Conservation (phyloP, 2,113 vertebrate genomes). For the Ranitomeya variabilis region DNA sequence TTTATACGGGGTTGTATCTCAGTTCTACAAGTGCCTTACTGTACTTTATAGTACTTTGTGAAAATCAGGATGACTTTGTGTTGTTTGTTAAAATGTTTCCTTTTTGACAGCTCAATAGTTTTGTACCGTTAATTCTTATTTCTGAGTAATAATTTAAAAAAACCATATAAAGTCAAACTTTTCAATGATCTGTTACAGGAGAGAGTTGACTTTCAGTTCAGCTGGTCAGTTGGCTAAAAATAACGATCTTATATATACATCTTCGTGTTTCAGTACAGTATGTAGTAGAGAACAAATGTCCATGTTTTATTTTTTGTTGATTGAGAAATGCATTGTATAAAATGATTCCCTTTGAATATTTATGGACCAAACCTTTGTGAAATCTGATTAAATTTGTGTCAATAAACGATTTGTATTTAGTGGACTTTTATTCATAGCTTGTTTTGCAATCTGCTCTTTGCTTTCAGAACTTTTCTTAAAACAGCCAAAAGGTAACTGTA, state of each 20-base stretch:
- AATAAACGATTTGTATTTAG: constrained; percentile 98
- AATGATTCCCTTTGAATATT: constrained; percentile 99
- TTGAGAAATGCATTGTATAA: constrained; percentile 99
- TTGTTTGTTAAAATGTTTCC: constrained; percentile 94
- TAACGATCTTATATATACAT: constrained; percentile 99
- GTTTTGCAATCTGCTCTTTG: constrained; percentile 53
- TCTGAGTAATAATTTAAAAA: constrained; percentile 67
- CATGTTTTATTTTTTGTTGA: constrained; percentile 99
- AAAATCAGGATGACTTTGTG: constrained; percentile 99
- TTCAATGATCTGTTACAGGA: constrained; percentile 92
- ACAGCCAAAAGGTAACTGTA: constrained; percentile 14
- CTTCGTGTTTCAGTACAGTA: constrained; percentile 99
- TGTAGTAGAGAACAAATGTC: constrained; percentile 99
- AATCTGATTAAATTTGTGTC: constrained; percentile 99
- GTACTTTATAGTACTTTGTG: constrained; percentile 98
- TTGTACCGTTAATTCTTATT: constrained; percentile 99
- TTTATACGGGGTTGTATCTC: constrained; percentile 82
- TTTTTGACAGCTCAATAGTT: constrained; percentile 99
- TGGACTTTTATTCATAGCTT: constrained; percentile 92
- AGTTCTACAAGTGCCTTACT: constrained; percentile 99
- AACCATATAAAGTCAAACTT: constrained; percentile 15
- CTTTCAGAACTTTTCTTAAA: constrained; percentile 18
- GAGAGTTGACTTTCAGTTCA: constrained; percentile 98
- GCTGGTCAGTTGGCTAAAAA: constrained; percentile 98
- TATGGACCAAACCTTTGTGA: constrained; percentile 99